Conservation (phyloP, 2,797 vertebrate genomes). For the Cryptoprocta ferox region DNA sequence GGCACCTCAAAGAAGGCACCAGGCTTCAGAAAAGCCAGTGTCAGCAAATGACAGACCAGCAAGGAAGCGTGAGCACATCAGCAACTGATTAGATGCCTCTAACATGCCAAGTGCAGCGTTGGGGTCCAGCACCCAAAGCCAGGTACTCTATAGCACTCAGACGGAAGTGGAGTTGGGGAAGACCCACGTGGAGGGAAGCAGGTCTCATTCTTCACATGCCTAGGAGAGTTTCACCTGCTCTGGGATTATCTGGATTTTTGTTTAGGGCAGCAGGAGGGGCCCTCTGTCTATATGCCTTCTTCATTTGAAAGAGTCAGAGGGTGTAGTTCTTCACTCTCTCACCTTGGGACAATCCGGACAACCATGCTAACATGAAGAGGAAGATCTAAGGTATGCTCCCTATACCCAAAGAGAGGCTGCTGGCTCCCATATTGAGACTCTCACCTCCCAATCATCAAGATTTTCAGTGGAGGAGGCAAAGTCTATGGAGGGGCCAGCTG, state of each 20-base stretch:
- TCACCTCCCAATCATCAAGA: neutral
- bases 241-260: conserved; percentile 97
- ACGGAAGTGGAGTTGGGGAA: neutral
- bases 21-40: neutral
- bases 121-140: neutral
- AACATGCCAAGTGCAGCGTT: neutral
- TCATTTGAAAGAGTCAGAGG: conserved; percentile 89
- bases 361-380: neutral
- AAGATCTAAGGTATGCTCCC: neutral
- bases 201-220: neutral
- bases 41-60: neutral
- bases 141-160: neutral
- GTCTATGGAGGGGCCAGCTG: neutral
- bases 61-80: neutral
- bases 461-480: neutral
- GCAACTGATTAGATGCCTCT: neutral
- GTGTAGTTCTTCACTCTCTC: neutral
- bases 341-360: neutral
- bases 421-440: neutral
- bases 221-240: conserved; percentile 90
- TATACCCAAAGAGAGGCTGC: neutral
- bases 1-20: neutral
- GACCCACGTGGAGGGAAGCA: neutral
- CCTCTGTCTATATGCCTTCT: conserved; percentile 96
- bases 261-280: conserved; percentile 95